These are phyloP conservation scores for Azemiops feae DNA, from an alignment of 2,113 vertebrate species.

Conservation along the genomic window DNA sequence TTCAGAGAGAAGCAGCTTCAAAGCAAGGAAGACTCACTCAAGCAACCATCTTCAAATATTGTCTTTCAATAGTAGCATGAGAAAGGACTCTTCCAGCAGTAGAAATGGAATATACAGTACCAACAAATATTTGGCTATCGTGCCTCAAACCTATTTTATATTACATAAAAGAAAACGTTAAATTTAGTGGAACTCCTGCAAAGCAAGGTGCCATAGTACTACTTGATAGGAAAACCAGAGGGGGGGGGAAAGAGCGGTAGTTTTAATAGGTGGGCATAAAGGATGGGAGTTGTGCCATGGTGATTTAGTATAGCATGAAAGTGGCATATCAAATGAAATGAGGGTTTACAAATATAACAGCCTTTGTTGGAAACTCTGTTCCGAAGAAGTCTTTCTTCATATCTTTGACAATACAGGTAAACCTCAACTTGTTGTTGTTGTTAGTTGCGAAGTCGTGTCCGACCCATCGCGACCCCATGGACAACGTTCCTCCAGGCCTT, in stretches of 20 bases:
- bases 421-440: too few relatives aligned
- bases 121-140: background rate
- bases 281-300: background rate
- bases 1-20: background rate
- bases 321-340: background rate
- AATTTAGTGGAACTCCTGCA: background rate
- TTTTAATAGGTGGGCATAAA: background rate
- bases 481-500: too few relatives aligned
- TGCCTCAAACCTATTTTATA: background rate
- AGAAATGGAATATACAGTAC: background rate
- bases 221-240: background rate
- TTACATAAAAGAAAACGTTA: background rate
- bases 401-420: background rate
- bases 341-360: background rate
- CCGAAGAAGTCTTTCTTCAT: background rate
- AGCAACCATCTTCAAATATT: background rate
- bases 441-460: too few relatives aligned
- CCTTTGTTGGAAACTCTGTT: background rate
- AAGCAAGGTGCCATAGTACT: background rate
- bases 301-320: background rate
- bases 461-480: too few relatives aligned
- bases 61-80: background rate
- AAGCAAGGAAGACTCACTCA: background rate
- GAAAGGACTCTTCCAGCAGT: too few relatives aligned
- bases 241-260: fast-evolving